Base-by-base conservation (phyloP, 2,888 invertebrate species). In the Hedya salicella region DNA sequence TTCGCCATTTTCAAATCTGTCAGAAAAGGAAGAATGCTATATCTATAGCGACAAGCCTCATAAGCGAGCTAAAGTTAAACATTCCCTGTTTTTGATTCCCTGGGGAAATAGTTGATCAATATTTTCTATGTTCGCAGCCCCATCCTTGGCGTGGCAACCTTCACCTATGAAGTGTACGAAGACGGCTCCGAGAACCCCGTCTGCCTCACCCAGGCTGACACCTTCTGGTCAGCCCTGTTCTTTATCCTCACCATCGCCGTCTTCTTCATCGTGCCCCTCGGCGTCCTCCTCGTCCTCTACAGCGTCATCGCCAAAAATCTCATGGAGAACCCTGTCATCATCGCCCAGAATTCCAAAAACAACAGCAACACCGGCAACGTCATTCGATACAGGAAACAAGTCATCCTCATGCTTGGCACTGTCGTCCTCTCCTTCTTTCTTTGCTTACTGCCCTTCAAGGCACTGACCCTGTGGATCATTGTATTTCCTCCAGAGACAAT, bases 351-450 rank as follows among this genome's bases (percentile, higher is more conserved):
- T 71, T 92, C 87, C 70, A 91, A 93, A 67, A 92, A 92, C 70
- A 88, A 92, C 19, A 87, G 75, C 69, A 88, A 87, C 39, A 75
- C 85, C 0, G 91, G 91, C 39, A 94, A 94, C 77, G 94, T 95
- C 60, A 85, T 95, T 3, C 94, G 96, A 74, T 96, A 96, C 79
- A 94, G 96, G 61, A 96, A 95, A 76, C 96, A 96, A 91, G 95
- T 97, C 25, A 97, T 98, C 44, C 89, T 97, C 60, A 98, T 98
- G 98, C 89, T 98, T 36, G 97, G 96, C 6, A 96, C 97, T 0
- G 98, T 98, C 0, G 97, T 98, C 0, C 83, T 97, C 30, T 96
- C 97, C 56, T 98, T 98, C 88, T 98, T 98, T 86, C 88, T 98
- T 60, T 98, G 98, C 80, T 93, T 98, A 48, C 88, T 98, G 68